Base-by-base conservation (phyloP, 1,140 invertebrate genomes). In the Parapsyche elsis region DNA sequence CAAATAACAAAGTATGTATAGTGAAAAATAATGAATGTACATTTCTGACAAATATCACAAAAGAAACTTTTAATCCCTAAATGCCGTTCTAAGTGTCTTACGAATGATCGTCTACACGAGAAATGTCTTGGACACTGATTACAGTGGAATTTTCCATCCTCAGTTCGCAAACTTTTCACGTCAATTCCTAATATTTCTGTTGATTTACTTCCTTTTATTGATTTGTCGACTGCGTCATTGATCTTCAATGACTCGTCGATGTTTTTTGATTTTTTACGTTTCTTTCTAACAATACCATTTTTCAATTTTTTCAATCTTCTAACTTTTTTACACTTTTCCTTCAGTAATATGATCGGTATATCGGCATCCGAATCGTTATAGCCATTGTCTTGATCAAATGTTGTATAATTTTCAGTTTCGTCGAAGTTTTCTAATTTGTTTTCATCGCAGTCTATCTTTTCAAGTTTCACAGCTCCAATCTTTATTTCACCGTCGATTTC, bases 21-120 rank as follows among this genome's bases (percentile, higher is more conserved):
- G n/a, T n/a, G n/a, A n/a, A n/a, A n/a, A n/a, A n/a, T n/a, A n/a
- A n/a, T n/a, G n/a, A n/a, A n/a, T n/a, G n/a, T n/a, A 78, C 81
- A 82, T 80, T 82, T 82, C 45, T 82, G 67, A 70, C 81, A 82
- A 26, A 82, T 82, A 9, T 80, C 79, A 67, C 81, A 82, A 46
- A 80, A 82, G 30, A 80, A 82, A 46, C 76, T 78, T 57, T 82
- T 82, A 21, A 82, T 82, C 38, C 81, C 81, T 5, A 82, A 61
- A 64, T 82, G 81, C 24, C 44, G 67, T 38, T 82, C 81, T 14
- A 82, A 71, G 57, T 82, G 81, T 45, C 81, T 67, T 45, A 82
- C 53, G 38, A 82, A 82, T 0, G 75, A 53, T 45, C 81, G 14
- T 59, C 59, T 80, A 44, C 38, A 59, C 2, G 9, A 46, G 16